phyloP scores from a whole-genome alignment of 2,797 vertebrate species.

The Molossus molossus region DNA sequence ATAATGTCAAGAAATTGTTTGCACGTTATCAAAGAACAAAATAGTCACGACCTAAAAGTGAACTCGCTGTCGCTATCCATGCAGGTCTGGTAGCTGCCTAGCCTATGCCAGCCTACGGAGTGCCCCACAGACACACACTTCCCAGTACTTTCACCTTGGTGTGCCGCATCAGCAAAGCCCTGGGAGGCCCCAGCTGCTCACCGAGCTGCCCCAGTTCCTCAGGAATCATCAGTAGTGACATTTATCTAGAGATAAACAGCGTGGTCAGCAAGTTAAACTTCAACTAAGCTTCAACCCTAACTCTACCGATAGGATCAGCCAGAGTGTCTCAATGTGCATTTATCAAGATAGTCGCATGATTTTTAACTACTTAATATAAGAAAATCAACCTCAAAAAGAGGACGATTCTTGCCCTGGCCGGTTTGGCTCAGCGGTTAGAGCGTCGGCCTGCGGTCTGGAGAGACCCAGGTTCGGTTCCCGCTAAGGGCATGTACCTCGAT shows the following conservation, averaged over 20 bases:
- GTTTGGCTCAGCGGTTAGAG: too few relatives aligned
- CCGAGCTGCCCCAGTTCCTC: not conserved
- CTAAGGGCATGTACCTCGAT: too few relatives aligned
- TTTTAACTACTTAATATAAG: not conserved
- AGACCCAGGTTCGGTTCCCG: too few relatives aligned
- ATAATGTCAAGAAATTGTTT: conserved; percentile 56
- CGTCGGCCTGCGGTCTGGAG: too few relatives aligned
- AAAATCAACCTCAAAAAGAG: conserved; percentile 5
- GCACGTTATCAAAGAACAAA: not conserved
- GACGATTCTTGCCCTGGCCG: not conserved
- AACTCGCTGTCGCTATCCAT: not conserved
- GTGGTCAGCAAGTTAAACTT: not conserved
- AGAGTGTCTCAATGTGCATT: not conserved
- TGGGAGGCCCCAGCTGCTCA: not conserved
- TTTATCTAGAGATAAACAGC: not conserved
- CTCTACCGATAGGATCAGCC: not conserved
- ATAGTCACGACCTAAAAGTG: not conserved
- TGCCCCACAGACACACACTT: not conserved
- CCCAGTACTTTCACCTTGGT: not conserved
- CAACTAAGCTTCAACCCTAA: not conserved
- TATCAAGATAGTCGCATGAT: not conserved
- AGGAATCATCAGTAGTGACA: not conserved
- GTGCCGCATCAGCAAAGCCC: not conserved
- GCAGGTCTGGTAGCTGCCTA: not conserved
- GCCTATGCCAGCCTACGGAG: not conserved